These are phyloP conservation scores for Tylochromis polylepis DNA, from an alignment of 2,113 vertebrate species.

Conservation along the genomic window DNA sequence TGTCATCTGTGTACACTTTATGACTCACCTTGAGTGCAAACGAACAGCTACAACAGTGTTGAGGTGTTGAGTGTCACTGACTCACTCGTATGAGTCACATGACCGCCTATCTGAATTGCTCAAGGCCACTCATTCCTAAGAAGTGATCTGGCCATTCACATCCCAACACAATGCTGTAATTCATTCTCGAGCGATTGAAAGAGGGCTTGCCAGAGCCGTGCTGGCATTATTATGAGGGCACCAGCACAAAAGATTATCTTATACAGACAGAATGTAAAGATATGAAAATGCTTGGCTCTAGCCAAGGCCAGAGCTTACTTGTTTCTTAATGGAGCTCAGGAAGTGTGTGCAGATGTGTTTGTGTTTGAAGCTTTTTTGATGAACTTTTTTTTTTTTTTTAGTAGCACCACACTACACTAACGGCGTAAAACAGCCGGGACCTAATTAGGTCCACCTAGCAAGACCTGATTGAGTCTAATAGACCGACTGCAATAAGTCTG, in stretches of 20 bases:
- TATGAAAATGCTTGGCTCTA: conserved; percentile 20
- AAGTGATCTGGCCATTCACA: conserved; percentile 55
- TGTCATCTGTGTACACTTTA: conserved; percentile 2
- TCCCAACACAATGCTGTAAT: conserved; percentile 60
- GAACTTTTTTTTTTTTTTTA: not conserved
- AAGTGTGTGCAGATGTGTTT: not conserved
- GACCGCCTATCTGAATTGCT: conserved; percentile 53
- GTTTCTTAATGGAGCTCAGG: not conserved
- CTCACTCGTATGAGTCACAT: conserved; percentile 54
- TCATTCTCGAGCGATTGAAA: conserved; percentile 36
- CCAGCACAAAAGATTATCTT: conserved; percentile 42
- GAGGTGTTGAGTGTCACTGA: conserved; percentile 61
- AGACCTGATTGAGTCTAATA: not conserved
- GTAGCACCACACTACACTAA: not conserved
- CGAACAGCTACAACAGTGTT: conserved; percentile 24
- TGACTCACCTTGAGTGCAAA: conserved; percentile 32
- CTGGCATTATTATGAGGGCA: conserved; percentile 43
- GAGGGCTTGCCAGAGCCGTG: conserved; percentile 26
- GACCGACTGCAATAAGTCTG: not conserved
- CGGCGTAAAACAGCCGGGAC: not conserved
- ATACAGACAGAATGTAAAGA: conserved; percentile 40
- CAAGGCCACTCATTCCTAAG: conserved; percentile 68
- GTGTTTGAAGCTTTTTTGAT: not conserved
- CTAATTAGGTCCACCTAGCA: not conserved
- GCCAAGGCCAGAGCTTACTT: conserved; percentile 6